Percentiles rank a stretch among this genome's conserved stretches.
Evolutionary conservation across 2,797 vertebrate genomes (phyloP).

Genomic region (Peromyscus melanophrys): DNA sequence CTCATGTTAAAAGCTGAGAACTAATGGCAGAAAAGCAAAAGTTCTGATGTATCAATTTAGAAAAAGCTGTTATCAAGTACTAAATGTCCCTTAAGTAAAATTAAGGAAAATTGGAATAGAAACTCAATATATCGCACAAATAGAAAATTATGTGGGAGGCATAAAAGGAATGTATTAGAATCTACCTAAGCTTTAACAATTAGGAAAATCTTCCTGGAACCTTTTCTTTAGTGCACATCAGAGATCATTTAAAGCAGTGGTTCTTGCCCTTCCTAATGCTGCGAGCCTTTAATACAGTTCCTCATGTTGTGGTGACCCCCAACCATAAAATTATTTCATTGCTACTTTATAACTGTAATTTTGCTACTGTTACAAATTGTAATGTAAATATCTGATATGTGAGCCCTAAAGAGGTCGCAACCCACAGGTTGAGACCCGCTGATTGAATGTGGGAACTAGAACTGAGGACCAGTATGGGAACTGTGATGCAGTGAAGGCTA

Average conservation of each 20-base stretch:
- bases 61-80: conserved; percentile 75
- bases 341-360: neutral
- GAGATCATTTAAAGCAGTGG: neutral
- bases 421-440: neutral
- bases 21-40: conserved; percentile 76
- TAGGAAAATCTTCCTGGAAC: conserved; percentile 59
- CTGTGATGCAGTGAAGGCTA: neutral
- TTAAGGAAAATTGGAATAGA: conserved; percentile 79
- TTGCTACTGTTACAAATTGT: too few species aligned
- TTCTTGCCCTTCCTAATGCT: neutral
- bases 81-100: conserved; percentile 81
- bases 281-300: neutral
- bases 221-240: conserved; percentile 29
- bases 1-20: conserved; percentile 73
- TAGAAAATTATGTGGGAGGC: conserved; percentile 76
- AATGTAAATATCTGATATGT: neutral
- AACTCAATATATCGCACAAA: conserved; percentile 70
- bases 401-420: neutral
- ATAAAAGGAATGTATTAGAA: conserved; percentile 69
- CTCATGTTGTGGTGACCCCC: neutral
- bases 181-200: conserved; percentile 74
- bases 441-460: conserved; percentile 39
- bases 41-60: conserved; percentile 68
- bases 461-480: neutral
- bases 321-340: neutral